Evolutionary conservation across 2,888 invertebrate species (phyloP), one percentile per base, ranked within the genome.

Genomic region (Julus scandinavius): DNA sequence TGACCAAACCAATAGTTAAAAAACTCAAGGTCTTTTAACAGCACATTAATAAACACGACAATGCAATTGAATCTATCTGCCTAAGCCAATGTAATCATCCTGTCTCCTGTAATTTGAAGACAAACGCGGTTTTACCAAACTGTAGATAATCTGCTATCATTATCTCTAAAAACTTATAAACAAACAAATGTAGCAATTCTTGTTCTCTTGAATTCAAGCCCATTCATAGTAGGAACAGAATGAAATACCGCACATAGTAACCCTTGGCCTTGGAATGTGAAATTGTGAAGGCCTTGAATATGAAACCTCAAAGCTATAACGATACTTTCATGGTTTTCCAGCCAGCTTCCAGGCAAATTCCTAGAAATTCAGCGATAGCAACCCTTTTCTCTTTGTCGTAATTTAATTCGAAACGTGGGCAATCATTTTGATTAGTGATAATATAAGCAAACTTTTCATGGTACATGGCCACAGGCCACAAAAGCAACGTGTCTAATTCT

Each of bases 341-440:
- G 38, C 1, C 13, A 40, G 38, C 80, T 80, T 80, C 15, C 80
- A 80, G 80, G 80, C 80, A 80, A 80, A 80, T 80, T 80, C 72
- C 80, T 15, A 38, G 38, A 38, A 38, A 38, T 29, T 2, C 20
- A 72, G 9, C 63, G n/a, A 20, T 13, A 38, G 15, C 38, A 0
- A 29, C 20, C 1, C 29, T 13, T 54, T 80, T 80, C 29, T 80
- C 38, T 15, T 40, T 80, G 80, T 38, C 80, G 15, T 15, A 29
- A 72, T 9, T 72, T 20, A 29, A 20, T 72, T 72, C 38, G 29
- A 72, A n/a, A 20, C n/a, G 63, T 63, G n/a, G 29, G 6, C 3
- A 54, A 13, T 72, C n/a, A 72, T 58, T 17, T 17, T 58, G 17
- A 58, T 58, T 58, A 80, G 9, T 80, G 38, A 72, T 80, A 80